Base-by-base conservation (phyloP, 1,140 invertebrate genomes). In the Dolichoris vasculosae region DNA sequence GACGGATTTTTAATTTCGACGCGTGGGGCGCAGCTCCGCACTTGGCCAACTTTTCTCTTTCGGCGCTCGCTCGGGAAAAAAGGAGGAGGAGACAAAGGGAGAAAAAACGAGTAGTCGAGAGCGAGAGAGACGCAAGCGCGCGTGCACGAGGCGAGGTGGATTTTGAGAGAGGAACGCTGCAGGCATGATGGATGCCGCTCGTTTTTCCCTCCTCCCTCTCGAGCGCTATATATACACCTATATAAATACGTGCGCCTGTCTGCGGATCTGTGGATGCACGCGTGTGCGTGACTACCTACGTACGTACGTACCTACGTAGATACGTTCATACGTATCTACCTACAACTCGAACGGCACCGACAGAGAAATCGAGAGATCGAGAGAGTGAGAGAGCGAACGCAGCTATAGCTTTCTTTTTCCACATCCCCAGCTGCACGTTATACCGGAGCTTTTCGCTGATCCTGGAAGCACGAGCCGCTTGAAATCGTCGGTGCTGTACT, bases 391-490 rank as follows among this genome's bases (percentile, higher is more conserved):
- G 75, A n/a, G 30, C 9, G n/a, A n/a, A n/a, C n/a, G n/a, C n/a
- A n/a, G 43, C 26, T 75, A 75, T 63, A 79, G 87, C 90, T 88
- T 87, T 77, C 69, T 71, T 48, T 75, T 48, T 76, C 87, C 87
- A 86, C 89, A 91, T 90, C 90, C 90, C 91, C 89, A 88, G 87
- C 81, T 59, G 86, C 84, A 88, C 87, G 89, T 91, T 91, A 90
- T 82, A 75, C 69, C 88, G 88, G 86, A 89, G 90, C 90, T 92
- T 92, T 91, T 87, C 89, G 88, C 88, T 90, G 90, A 92, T 92
- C 90, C 90, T 90, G 88, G 89, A 90, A 91, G 90, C 89, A 90
- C 89, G 89, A 90, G 90, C 89, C 86, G 89, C 89, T 91, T 88
- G 87, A 91, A 92, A 91, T 91, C 90, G 90, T 90, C 87, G 89